These are phyloP conservation scores for Melanophora roralis DNA, from an alignment of 2,888 invertebrate genomes.

Conservation along the genomic window DNA sequence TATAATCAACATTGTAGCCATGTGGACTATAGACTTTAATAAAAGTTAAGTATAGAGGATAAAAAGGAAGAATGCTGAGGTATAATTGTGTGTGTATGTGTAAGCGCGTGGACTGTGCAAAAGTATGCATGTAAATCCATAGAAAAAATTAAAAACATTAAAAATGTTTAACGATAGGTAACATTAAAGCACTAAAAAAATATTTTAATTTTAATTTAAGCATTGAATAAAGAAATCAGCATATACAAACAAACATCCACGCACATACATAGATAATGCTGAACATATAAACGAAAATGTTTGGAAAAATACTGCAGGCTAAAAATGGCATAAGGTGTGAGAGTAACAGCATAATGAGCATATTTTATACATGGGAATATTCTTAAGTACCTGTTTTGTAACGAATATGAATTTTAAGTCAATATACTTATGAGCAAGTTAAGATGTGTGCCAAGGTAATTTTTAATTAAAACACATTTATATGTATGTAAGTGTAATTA, in stretches of 20 bases:
- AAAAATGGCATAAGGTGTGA: neutral
- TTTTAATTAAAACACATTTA: conserved; percentile 10
- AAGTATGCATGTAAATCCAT: neutral
- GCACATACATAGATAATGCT: neutral
- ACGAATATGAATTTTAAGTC: conserved; percentile 3
- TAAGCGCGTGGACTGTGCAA: neutral
- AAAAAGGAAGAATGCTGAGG: neutral
- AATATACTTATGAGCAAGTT: neutral
- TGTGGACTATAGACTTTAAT: conserved; percentile 44
- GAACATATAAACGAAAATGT: conserved; percentile 28
- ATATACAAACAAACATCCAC: neutral
- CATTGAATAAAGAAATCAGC: neutral
- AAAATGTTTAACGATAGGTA: conserved; percentile 30
- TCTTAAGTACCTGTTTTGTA: neutral
- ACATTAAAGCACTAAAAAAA: conserved; percentile 7
- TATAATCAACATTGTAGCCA: conserved; percentile 35
- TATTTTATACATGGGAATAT: neutral
- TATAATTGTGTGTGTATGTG: neutral
- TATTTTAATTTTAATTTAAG: neutral
- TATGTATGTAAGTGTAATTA: neutral
- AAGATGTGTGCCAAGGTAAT: neutral
- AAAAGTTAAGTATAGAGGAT: conserved; percentile 46
- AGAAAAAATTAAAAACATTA: conserved; percentile 1
- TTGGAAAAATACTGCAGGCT: conserved; percentile 36
- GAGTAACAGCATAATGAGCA: conserved; percentile 6